Percentiles rank a stretch among this genome's conserved stretches.
Evolutionary conservation across 1,140 invertebrate genomes (phyloP).

Genomic region (Coboldia fuscipes): DNA sequence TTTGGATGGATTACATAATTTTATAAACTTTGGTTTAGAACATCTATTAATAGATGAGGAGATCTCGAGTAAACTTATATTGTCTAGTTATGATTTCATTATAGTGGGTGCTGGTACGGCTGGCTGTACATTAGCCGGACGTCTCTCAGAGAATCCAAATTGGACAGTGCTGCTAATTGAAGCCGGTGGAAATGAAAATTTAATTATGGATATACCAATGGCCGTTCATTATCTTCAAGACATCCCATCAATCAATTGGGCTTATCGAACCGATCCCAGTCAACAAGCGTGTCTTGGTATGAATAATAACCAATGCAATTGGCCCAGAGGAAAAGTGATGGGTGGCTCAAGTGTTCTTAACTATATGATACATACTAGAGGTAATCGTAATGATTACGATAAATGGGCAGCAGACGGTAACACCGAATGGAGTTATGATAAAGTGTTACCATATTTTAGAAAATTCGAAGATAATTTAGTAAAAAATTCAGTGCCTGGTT

Average conservation of each 20-base stretch:
- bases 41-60: too few relatives aligned
- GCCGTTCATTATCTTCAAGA: conserved; percentile 35
- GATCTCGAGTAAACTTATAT: too few relatives aligned
- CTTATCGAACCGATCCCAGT: conserved; percentile 27
- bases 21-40: too few relatives aligned
- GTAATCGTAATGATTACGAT: conserved; percentile 52
- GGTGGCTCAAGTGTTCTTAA: conserved; percentile 42
- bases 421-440: conserved; percentile 58
- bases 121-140: conserved; percentile 33
- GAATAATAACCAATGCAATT: conserved; percentile 19
- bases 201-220: conserved; percentile 41
- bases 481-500: conserved; percentile 26
- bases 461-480: conserved; percentile 52
- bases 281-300: conserved; percentile 17
- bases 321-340: conserved; percentile 29
- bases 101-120: conserved; percentile 27
- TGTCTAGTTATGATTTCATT: conserved; percentile 20
- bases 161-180: conserved; percentile 44
- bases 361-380: conserved; percentile 50
- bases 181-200: conserved; percentile 40
- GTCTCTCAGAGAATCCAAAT: conserved; percentile 35
- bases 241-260: conserved; percentile 29
- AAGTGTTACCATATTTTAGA: conserved; percentile 59
- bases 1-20: too few relatives aligned
- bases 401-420: conserved; percentile 55